Evolutionary conservation across 35 echinoderm and acorn worm genomes (phyloP).

Genomic region (Patiria miniata): DNA sequence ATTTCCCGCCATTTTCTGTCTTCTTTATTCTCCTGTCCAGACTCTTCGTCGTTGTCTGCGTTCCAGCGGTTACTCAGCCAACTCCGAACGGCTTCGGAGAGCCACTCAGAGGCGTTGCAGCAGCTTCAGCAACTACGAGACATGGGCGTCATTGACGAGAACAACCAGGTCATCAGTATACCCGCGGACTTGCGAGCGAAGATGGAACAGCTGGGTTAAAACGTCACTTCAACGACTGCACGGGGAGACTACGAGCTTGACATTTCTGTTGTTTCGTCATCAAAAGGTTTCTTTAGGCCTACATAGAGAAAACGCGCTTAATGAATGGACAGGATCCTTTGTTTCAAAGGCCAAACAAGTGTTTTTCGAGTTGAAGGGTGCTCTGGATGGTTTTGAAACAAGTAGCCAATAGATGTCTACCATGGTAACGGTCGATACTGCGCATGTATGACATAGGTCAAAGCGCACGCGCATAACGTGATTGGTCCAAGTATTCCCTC

Average conservation of each 20-base stretch:
- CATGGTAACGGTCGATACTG: background rate
- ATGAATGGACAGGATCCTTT: background rate
- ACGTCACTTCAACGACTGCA: no score
- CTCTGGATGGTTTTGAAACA: background rate
- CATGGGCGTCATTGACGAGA: conserved; percentile 35
- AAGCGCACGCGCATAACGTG: background rate
- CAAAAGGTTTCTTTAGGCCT: background rate
- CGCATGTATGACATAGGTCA: background rate
- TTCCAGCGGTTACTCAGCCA: conserved; percentile 28
- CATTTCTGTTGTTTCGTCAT: background rate
- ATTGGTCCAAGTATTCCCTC: background rate
- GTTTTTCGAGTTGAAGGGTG: no score
- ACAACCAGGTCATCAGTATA: conserved; percentile 34
- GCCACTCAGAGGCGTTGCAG: background rate
- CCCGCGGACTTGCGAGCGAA: background rate
- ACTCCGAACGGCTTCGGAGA: background rate
- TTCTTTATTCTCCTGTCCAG: background rate
- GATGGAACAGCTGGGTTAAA: background rate
- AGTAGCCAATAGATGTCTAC: no score
- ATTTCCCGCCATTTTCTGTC: conserved; percentile 14
- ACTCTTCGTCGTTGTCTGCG: conserved; percentile 25
- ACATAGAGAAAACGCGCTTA: background rate
- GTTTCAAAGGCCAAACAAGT: background rate
- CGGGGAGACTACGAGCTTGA: background rate
- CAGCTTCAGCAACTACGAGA: conserved; percentile 15